A percentile compares a stretch with the other conserved stretches of the same genome.
phyloP scores from a whole-genome alignment of 2,888 invertebrate genomes.

The Polyommatus icarus region DNA sequence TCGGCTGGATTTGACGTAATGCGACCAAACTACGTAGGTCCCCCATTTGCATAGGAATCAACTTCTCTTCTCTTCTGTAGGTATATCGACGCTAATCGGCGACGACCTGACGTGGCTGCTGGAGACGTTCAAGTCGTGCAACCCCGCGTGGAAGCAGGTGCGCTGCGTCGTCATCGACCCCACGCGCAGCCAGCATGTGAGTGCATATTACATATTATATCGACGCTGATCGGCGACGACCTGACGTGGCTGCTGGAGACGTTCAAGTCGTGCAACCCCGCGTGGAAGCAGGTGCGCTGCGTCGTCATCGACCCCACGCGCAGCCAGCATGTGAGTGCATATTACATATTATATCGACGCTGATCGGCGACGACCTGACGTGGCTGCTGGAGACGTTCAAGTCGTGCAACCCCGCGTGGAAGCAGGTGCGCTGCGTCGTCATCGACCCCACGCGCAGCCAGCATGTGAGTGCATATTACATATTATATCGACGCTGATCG shows the following conservation, averaged over 20 bases:
- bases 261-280: conserved; percentile 76
- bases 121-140: conserved; percentile 76
- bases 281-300: conserved; percentile 75
- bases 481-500: conserved; percentile 50
- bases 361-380: conserved; percentile 70
- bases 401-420: conserved; percentile 76
- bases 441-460: conserved; percentile 70
- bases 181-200: conserved; percentile 67
- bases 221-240: conserved; percentile 64
- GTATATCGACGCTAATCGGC: conserved; percentile 73
- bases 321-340: conserved; percentile 59
- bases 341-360: background rate
- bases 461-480: conserved; percentile 55
- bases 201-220: background rate
- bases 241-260: conserved; percentile 72
- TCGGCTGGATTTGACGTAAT: too few species aligned
- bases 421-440: conserved; percentile 74
- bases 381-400: conserved; percentile 77
- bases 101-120: conserved; percentile 72
- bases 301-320: conserved; percentile 73
- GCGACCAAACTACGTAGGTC: too few species aligned
- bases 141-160: conserved; percentile 76
- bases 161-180: conserved; percentile 75
- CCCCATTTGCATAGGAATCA: too few species aligned
- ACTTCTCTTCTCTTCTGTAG: too few species aligned